Evolutionary conservation across 2,797 vertebrate species (phyloP).

Genomic region (Scolopax bukidnonensis): DNA sequence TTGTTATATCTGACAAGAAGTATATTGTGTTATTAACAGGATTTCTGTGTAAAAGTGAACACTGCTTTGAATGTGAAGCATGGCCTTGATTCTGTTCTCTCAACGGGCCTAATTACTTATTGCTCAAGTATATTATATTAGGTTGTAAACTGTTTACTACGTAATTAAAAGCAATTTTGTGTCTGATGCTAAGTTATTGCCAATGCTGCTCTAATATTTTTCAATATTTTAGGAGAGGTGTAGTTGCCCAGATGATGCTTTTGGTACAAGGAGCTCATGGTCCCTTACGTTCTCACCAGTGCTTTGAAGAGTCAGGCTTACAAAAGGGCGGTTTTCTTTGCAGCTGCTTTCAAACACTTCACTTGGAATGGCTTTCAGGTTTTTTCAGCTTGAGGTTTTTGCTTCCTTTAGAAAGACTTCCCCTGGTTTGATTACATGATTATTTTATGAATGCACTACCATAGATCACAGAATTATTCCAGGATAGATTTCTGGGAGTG

Average conservation of each 20-base stretch:
- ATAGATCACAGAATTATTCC: background rate
- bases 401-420: background rate
- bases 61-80: background rate
- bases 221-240: background rate
- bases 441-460: background rate
- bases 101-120: background rate
- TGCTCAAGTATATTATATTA: background rate
- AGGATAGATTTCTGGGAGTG: background rate
- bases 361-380: background rate
- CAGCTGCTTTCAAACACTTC: background rate
- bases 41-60: background rate
- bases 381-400: conserved; percentile 12
- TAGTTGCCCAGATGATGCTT: background rate
- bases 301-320: background rate
- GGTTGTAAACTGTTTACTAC: background rate
- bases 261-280: background rate
- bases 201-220: background rate
- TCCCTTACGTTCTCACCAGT: background rate
- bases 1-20: background rate
- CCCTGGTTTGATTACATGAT: background rate
- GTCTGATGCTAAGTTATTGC: background rate
- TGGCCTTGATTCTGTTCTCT: background rate
- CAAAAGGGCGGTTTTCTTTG: background rate
- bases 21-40: background rate
- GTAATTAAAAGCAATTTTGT: background rate